Conservation (phyloP, 2,888 invertebrate genomes). For the Microctonus aethiopoides region DNA sequence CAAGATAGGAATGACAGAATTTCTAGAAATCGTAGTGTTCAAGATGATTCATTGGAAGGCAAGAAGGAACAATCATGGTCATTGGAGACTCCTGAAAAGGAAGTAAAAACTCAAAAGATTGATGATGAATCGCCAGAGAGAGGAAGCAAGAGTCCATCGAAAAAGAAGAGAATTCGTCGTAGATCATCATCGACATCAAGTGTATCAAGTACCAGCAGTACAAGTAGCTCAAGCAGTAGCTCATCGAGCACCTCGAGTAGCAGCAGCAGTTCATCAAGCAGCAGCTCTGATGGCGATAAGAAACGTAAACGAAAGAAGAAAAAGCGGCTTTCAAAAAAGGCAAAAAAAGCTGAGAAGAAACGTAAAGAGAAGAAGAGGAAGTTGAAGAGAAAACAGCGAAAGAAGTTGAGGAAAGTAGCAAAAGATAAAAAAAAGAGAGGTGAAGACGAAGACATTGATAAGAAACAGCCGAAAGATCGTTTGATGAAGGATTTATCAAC, state of each 20-base stretch:
- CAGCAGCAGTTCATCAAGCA: conserved; percentile 62
- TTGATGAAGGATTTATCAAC: conserved; percentile 64
- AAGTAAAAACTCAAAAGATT: conserved; percentile 4
- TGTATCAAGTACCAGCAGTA: conserved; percentile 50
- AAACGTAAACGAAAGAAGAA: conserved; percentile 69
- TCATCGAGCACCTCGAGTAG: conserved; percentile 49
- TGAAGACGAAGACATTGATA: conserved; percentile 19
- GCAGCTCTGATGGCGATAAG: conserved; percentile 58
- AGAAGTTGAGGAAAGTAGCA: conserved; percentile 37
- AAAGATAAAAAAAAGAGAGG: conserved; percentile 41
- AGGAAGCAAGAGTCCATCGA: conserved; percentile 32
- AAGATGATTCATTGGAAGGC: conserved; percentile 35
- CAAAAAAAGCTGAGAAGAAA: conserved; percentile 70
- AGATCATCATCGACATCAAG: conserved; percentile 50
- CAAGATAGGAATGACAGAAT: conserved; percentile 28
- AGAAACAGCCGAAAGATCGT: conserved; percentile 42
- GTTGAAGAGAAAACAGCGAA: conserved; percentile 65
- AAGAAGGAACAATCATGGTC: conserved; percentile 28
- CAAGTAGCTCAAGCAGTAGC: conserved; percentile 64
- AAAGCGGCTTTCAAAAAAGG: conserved; percentile 69
- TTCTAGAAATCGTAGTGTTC: conserved; percentile 27
- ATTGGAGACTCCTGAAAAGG: conserved; percentile 8
- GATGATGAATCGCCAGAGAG: conserved; percentile 4
- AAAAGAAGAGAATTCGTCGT: conserved; percentile 38
- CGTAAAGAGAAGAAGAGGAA: conserved; percentile 70